Evolutionary conservation across 23 tunicate genomes (phyloP).

Genomic region (Ciona savignyi): DNA sequence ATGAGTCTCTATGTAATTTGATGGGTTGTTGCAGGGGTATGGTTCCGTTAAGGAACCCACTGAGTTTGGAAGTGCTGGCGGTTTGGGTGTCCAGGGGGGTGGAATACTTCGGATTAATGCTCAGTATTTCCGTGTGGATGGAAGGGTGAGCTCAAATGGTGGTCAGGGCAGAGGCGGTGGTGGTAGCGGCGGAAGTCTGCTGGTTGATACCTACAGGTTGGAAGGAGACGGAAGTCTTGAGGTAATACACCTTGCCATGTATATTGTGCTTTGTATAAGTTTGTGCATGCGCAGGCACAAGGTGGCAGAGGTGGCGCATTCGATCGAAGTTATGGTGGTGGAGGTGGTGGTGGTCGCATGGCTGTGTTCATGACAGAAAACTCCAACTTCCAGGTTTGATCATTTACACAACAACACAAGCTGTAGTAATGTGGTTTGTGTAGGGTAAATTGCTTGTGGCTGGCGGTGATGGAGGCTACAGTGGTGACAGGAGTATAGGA

Average conservation of each 20-base stretch:
- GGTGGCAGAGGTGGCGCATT: conserved; percentile 10
- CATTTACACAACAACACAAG: no score
- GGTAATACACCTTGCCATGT: not conserved
- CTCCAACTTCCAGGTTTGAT: conserved; percentile 1
- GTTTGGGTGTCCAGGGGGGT: conserved; percentile 10
- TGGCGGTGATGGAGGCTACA: conserved; percentile 16
- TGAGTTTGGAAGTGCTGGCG: conserved; percentile 20
- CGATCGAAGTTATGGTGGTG: conserved; percentile 6
- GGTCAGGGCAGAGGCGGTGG: conserved; percentile 12
- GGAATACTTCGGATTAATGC: conserved; percentile 8
- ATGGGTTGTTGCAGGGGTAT: conserved; percentile 9
- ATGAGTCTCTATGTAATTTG: no score
- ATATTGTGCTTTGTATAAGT: not conserved
- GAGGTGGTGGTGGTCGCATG: conserved; percentile 24
- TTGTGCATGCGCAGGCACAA: not conserved
- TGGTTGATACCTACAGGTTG: conserved; percentile 4
- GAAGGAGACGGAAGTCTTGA: conserved; percentile 20
- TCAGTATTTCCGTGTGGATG: conserved; percentile 6
- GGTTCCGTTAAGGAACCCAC: conserved; percentile 16
- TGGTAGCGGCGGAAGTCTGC: conserved; percentile 23
- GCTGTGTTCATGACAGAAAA: conserved; percentile 12
- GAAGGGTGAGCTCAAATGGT: conserved; percentile 17
- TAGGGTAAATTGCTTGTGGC: conserved; percentile 3
- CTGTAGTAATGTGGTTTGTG: no score
- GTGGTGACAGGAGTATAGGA: conserved; percentile 7